Conservation (phyloP, 2,888 invertebrate genomes). For the Drosophila buzzatii region DNA sequence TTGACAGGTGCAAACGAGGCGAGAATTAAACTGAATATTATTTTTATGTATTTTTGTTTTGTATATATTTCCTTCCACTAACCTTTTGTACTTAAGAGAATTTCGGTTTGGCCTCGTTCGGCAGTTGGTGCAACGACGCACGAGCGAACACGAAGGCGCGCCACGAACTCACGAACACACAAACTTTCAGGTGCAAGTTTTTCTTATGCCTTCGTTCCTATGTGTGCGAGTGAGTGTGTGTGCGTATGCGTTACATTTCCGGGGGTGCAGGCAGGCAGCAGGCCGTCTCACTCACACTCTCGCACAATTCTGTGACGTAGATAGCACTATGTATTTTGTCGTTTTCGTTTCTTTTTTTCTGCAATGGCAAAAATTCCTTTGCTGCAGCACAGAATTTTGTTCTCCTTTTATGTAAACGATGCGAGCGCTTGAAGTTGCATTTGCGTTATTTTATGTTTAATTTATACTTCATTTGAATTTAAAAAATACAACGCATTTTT, state of each 20-base stretch:
- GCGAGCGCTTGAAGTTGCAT: conserved; percentile 28
- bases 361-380: conserved; percentile 69
- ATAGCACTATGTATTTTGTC: conserved; percentile 59
- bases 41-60: background rate
- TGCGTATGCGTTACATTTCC: conserved; percentile 75
- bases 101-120: conserved; percentile 52
- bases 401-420: conserved; percentile 56
- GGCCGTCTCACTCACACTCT: conserved; percentile 61
- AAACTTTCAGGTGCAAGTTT: conserved; percentile 79
- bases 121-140: conserved; percentile 50
- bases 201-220: conserved; percentile 47
- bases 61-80: conserved; percentile 54
- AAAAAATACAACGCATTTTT: conserved; percentile 6
- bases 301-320: conserved; percentile 68
- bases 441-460: conserved; percentile 21
- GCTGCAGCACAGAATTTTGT: conserved; percentile 37
- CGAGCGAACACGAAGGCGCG: conserved; percentile 57
- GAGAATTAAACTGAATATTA: conserved; percentile 23
- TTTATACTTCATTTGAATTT: background rate
- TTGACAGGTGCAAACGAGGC: conserved; percentile 64
- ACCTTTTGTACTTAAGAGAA: conserved; percentile 54
- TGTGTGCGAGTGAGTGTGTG: conserved; percentile 27
- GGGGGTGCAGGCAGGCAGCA: conserved; percentile 73
- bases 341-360: conserved; percentile 36
- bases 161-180: conserved; percentile 39